These are phyloP conservation scores for Tolmerus cingulatus DNA, from an alignment of 2,888 invertebrate species.

Conservation along the genomic window DNA sequence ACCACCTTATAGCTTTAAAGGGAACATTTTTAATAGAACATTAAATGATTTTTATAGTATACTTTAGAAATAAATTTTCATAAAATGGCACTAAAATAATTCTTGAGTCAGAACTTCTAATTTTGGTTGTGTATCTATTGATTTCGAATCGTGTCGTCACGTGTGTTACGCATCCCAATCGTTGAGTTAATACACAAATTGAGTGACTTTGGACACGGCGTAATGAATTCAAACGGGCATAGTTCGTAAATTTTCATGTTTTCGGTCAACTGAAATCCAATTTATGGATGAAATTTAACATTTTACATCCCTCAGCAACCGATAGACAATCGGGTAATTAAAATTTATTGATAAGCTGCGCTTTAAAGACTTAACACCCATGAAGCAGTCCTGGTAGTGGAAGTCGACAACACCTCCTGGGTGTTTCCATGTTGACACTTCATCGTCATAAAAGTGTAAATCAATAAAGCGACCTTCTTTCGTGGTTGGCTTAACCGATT, in stretches of 20 bases:
- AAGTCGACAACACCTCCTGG: neutral
- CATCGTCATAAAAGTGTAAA: neutral
- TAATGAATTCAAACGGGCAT: neutral
- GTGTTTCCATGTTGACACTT: constrained; percentile 25
- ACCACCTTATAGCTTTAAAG: no score
- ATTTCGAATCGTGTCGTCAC: neutral
- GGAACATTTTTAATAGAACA: neutral
- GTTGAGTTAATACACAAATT: neutral
- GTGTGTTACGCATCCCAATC: neutral
- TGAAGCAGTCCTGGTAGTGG: neutral
- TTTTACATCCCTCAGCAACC: neutral
- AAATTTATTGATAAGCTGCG: neutral
- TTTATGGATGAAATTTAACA: constrained; percentile 10
- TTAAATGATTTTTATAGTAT: no score
- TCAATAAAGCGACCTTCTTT: neutral
- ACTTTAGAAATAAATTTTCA: no score
- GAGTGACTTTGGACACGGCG: neutral
- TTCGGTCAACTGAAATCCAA: neutral
- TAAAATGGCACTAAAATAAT: no score
- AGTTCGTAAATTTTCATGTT: neutral
- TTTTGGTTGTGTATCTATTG: neutral
- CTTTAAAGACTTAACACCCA: neutral
- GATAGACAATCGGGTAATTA: constrained; percentile 28
- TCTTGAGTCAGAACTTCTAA: neutral
- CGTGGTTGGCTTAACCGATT: neutral